Evolutionary conservation across 2,888 invertebrate genomes (phyloP), one percentile per base, ranked within the genome.

Genomic region (Noctuana brunneofusca): DNA sequence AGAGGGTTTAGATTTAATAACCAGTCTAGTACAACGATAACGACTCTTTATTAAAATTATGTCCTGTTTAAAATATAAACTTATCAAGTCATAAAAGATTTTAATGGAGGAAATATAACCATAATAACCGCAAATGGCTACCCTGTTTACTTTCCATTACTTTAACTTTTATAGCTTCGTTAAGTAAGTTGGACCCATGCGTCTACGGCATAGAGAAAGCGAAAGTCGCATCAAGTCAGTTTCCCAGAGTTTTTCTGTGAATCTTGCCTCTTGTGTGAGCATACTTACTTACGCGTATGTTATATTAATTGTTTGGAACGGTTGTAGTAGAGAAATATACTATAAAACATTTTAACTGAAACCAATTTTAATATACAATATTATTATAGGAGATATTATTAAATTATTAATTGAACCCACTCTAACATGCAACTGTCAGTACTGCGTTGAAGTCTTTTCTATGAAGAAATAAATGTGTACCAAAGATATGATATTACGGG

Each of bases 181-280:
- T 11, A 43, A 43, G 18, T 11, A 43, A 43, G 18, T 20, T 9
- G 11, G 11, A 6, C 18, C 2, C 14, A 9, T 20, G 18, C 18
- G 43, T 43, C 14, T 16, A 41, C 18, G 11, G 4, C 43, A 43
- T 43, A 22, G 48, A 48, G 48, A 58, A 58, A 58, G 58, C 49
- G 58, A 58, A 58, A 58, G 58, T 35, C 58, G 16, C 49, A 12
- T 49, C 48, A 27, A 43, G 43, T 18, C 35, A 22, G 14, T 14
- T 58, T 58, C 58, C 58, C 58, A 58, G 22, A 58, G 32, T 58
- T 35, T 49, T 58, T 58, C 49, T 49, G n/a, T 49, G 24, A 35
- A 35, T 8, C 32, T 49, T 24, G 35, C 16, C 20, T 24, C 16
- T 43, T 43, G 18, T 24, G 50, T 50, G 22, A 24, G 12, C 22